phyloP scores from a whole-genome alignment of 2,797 vertebrate species.

The Mastacembelus armatus region DNA sequence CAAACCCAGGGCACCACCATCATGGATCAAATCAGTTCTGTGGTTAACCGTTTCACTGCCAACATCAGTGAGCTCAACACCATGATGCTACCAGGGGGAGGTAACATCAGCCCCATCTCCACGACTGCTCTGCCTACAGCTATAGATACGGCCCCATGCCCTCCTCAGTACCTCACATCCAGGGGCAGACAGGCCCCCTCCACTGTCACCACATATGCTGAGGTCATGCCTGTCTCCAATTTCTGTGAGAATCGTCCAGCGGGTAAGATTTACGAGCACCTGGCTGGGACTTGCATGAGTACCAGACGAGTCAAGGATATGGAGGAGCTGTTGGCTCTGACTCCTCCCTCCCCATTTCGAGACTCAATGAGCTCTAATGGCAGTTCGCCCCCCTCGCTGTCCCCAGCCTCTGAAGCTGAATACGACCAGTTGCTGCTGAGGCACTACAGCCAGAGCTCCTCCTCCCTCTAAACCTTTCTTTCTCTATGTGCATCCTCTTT shows the following conservation, averaged over 20 bases:
- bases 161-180: constrained; percentile 85
- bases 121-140: constrained; percentile 29
- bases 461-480: constrained; percentile 88
- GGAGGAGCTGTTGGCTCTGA: constrained; percentile 91
- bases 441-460: constrained; percentile 98
- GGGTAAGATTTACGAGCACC: constrained; percentile 72
- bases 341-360: constrained; percentile 97
- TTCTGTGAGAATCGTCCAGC: constrained; percentile 75
- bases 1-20: constrained; percentile 91
- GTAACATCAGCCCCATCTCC: constrained; percentile 58
- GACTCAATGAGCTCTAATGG: constrained; percentile 94
- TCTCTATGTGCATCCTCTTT: neutral
- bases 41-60: constrained; percentile 96
- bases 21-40: constrained; percentile 98
- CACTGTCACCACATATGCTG: constrained; percentile 91
- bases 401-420: constrained; percentile 91
- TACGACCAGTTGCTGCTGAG: constrained; percentile 94
- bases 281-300: constrained; percentile 82
- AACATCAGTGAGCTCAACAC: constrained; percentile 98
- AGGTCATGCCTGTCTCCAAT: constrained; percentile 88
- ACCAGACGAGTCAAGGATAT: constrained; percentile 84
- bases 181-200: constrained; percentile 87
- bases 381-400: constrained; percentile 89
- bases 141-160: constrained; percentile 67
- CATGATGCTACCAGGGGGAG: constrained; percentile 93